Evolutionary conservation across 1,140 invertebrate genomes (phyloP), one percentile per base, ranked within the genome.

Genomic region (Drosophila kikkawai): DNA sequence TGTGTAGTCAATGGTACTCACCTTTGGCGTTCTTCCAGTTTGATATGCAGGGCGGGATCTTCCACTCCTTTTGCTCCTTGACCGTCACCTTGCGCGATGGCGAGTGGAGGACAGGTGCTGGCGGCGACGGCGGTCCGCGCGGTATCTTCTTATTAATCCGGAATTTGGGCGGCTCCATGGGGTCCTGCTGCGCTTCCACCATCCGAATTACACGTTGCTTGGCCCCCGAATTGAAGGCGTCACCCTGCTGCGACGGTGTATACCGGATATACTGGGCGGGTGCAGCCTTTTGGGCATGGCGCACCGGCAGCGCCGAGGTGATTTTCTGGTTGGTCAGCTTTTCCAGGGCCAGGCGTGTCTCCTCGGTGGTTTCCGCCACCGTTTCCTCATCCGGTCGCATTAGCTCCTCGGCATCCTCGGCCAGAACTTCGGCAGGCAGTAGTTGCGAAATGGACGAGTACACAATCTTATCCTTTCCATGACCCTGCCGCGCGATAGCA

Each of bases 11-110:
- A 11, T 22, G n/a, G 26, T 32, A 22, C 4, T 32, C 8, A 85
- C 82, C 98, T 95, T 98, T 99, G 4, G 98, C 97, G 93, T 99
- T 99, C 93, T 99, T 99, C 99, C 99, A 99, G 91, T 99, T 99
- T 13, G 98, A 99, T 75, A 99, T 99, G 91, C 99, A 99, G 0
- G 99, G 99, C 17, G 99, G 99, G 82, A 99, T 99, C 94, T 99
- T 99, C 99, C 99, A 99, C 93, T 99, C 99, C 75, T 99, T 97
- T 92, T 99, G 99, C 93, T 99, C 99, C 93, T 99, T 99, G 0
- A 99, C 98, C 7, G 99, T 99, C 0, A 99, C 97, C 93, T 99
- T 98, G 65, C 99, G 95, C 0, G 99, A 99, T 0, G 99, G 99
- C 0, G 98, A 99, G 94, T 99, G 99, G 93, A 99, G 60, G 8